phyloP scores from a whole-genome alignment of 2,888 invertebrate species.

The Drosophila basisetae region DNA sequence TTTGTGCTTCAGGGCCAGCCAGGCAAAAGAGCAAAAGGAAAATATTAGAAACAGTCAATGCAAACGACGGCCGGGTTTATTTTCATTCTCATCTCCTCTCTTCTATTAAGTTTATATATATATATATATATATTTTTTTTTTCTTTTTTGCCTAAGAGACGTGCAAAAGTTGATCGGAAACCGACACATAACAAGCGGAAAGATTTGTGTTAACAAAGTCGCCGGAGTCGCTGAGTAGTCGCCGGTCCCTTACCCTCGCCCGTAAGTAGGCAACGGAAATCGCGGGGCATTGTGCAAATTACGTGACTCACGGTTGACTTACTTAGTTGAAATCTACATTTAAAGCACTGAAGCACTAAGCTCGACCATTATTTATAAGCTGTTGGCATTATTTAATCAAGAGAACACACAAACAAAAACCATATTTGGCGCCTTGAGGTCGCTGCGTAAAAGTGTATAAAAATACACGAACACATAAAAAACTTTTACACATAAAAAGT shows the following conservation, averaged over 20 bases:
- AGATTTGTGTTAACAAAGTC: conserved; percentile 78
- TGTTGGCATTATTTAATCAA: conserved; percentile 69
- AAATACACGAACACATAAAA: conserved; percentile 38
- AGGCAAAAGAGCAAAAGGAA: conserved; percentile 47
- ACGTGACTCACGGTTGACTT: conserved; percentile 61
- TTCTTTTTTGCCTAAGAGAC: conserved; percentile 22
- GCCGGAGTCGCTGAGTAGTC: conserved; percentile 34
- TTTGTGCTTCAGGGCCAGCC: conserved; percentile 27
- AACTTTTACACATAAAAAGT: conserved; percentile 73
- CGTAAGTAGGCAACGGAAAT: conserved; percentile 69
- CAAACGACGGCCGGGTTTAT: conserved; percentile 15
- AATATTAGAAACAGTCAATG: conserved; percentile 65
- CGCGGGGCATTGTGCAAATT: conserved; percentile 73
- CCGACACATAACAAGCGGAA: conserved; percentile 78
- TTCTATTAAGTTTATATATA: conserved; percentile 1
- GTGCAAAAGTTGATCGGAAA: conserved; percentile 70
- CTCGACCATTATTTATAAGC: conserved; percentile 73
- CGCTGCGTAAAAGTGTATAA: conserved; percentile 57
- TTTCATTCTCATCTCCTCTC: conserved; percentile 11
- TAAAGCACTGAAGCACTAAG: conserved; percentile 67
- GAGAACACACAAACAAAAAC: conserved; percentile 35
- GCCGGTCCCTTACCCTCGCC: not conserved
- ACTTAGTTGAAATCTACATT: conserved; percentile 55
- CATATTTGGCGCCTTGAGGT: conserved; percentile 72
- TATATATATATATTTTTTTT: not conserved